These are phyloP conservation scores for Tipula vernalis DNA, from an alignment of 2,888 invertebrate genomes.

Conservation along the genomic window DNA sequence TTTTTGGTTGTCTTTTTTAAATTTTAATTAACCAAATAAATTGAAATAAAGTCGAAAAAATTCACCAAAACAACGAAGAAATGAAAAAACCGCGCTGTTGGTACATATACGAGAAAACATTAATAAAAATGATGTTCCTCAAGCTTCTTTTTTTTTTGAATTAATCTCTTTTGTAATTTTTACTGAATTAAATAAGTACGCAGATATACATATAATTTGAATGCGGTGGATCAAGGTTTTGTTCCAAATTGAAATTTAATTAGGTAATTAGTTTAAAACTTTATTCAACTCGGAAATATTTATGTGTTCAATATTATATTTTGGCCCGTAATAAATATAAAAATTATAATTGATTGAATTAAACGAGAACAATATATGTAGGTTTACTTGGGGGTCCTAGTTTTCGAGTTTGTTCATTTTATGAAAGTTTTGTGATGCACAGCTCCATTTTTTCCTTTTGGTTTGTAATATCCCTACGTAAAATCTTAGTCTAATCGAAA, in stretches of 20 bases:
- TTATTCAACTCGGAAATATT: no score
- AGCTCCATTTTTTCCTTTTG: no score
- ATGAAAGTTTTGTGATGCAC: no score
- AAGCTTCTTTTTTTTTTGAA: background rate
- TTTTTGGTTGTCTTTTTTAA: background rate
- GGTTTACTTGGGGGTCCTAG: no score
- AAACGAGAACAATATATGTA: no score
- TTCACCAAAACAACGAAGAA: background rate
- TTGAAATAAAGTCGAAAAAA: background rate
- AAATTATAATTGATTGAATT: no score
- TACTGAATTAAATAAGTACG: background rate
- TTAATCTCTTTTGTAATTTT: background rate
- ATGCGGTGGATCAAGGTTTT: background rate
- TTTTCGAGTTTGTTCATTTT: no score
- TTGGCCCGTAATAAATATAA: no score
- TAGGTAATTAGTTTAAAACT: background rate
- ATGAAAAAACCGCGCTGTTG: background rate
- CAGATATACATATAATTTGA: background rate
- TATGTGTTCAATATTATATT: no score
- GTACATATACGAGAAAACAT: background rate
- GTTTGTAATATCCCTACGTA: no score
- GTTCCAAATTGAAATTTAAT: background rate
- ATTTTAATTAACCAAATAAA: constrained; percentile 4
- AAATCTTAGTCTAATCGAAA: no score
- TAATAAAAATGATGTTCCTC: background rate